Evolutionary conservation across 1,140 invertebrate species (phyloP), one percentile per base, ranked within the genome.

Genomic region (Gonatopus flavifemur): DNA sequence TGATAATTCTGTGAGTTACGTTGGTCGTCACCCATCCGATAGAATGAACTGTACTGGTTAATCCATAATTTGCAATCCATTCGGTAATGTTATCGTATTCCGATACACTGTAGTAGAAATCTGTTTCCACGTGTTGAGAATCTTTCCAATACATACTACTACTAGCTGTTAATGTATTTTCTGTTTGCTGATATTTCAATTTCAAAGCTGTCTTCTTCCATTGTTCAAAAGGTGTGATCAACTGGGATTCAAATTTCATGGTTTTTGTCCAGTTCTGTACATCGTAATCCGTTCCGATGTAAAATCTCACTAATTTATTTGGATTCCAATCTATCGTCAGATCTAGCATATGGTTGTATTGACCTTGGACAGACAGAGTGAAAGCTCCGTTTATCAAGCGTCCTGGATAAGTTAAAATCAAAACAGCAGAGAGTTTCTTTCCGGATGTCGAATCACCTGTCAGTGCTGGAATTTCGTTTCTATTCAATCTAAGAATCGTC

Each of bases 351-450:
- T 82, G 84, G 51, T 76, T 77, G 2, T 79, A 80, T 1, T 64
- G 62, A 4, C 57, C 53, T 0, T 60, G 66, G 0, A 69, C 67
- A 58, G 38, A 77, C 44, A 56, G 77, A 13, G 54, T 67, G 52
- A 83, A 85, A 12, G 84, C 80, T n/a, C 82, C 83, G 43, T 81
- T 84, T 1, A 90, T 77, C 2, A 84, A 78, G 30, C 87, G 76
- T 4, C 88, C 88, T 0, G 90, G 90, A 67, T 90, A 91, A 30
- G 85, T 84, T 2, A 91, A 40, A 9, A 81, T 78, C 10, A 87
- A 57, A 8, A 83, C 79, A 1, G 80, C 85, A 32, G 77, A 83
- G 30, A 86, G 80, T 53, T 88, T 83, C 58, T 82, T 82, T 1
- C 79, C 80, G 13, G 37, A 12, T 2, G 28, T 7, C 0, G 5